phyloP scores from a whole-genome alignment of 2,888 invertebrate species.

The Caenorhabditis sp. region DNA sequence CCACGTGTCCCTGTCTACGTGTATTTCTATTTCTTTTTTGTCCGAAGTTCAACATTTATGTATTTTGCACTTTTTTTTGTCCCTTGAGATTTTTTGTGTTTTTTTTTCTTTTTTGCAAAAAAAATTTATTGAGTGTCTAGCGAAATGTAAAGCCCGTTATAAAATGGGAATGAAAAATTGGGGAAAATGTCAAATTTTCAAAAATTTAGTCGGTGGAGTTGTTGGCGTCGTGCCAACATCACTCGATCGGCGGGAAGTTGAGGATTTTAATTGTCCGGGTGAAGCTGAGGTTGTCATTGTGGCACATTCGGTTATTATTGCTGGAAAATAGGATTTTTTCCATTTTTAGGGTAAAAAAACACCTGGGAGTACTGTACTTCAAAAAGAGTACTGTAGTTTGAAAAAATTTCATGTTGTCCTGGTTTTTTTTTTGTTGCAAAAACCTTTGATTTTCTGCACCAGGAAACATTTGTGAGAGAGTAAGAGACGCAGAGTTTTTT shows the following conservation, averaged over 20 bases:
- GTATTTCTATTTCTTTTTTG: no score
- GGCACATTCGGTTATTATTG: neutral
- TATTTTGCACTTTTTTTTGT: neutral
- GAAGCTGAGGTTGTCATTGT: neutral
- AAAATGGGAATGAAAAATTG: neutral
- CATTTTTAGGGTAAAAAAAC: no score
- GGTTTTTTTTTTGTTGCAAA: no score
- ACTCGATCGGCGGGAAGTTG: neutral
- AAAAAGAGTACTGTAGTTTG: no score
- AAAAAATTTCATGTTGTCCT: no score
- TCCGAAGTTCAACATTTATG: no score
- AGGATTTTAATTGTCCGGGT: neutral
- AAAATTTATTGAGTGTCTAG: neutral
- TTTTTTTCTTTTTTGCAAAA: neutral
- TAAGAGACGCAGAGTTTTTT: no score
- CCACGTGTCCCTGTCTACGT: no score
- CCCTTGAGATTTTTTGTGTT: neutral
- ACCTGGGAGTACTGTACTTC: no score
- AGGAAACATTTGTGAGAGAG: no score
- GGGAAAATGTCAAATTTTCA: neutral
- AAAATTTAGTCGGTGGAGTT: neutral
- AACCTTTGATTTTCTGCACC: no score
- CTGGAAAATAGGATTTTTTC: neutral
- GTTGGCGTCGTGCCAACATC: neutral
- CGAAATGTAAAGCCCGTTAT: neutral